Conservation (phyloP, 1,140 invertebrate species). For the Cherax destructor region DNA sequence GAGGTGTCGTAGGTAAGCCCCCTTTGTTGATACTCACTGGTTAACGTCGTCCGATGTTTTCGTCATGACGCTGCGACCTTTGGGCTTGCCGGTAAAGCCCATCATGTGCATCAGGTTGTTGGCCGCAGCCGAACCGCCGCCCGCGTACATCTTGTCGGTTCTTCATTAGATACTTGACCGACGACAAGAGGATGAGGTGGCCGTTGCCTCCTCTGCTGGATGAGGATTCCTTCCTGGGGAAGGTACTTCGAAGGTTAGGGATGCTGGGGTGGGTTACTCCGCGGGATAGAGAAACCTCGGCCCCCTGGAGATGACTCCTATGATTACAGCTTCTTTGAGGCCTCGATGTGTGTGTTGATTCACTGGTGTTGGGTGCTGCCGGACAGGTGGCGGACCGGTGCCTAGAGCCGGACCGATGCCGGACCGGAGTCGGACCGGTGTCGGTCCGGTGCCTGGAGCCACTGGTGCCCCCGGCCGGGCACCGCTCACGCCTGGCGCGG, state of each 20-base stretch:
- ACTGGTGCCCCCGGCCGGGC: slow-evolving; percentile 42
- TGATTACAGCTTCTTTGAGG: slow-evolving; percentile 6
- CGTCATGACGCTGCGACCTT: slow-evolving; percentile 43
- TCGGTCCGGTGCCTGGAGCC: slow-evolving; percentile 40
- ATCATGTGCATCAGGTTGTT: slow-evolving; percentile 73
- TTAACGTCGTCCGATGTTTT: slow-evolving; percentile 69
- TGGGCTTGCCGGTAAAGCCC: slow-evolving; percentile 69
- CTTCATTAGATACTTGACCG: slow-evolving; percentile 66
- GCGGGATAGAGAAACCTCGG: background rate
- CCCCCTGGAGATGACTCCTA: slow-evolving; percentile 17
- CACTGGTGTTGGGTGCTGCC: slow-evolving; percentile 42
- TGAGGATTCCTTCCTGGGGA: slow-evolving; percentile 36
- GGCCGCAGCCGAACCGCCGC: slow-evolving; percentile 71
- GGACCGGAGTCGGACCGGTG: background rate
- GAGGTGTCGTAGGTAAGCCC: too few species aligned
- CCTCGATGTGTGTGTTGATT: slow-evolving; percentile 15
- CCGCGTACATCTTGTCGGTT: slow-evolving; percentile 69
- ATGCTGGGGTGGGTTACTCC: background rate
- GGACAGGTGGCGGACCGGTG: slow-evolving; percentile 10
- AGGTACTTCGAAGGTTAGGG: slow-evolving; percentile 26
- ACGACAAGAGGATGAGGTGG: slow-evolving; percentile 53
- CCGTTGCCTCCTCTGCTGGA: slow-evolving; percentile 30
- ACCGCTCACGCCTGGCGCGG: slow-evolving; percentile 65
- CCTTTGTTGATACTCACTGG: slow-evolving; percentile 65
- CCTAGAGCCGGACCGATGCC: slow-evolving; percentile 23